Evolutionary conservation across 2,888 invertebrate genomes (phyloP), one percentile per base, ranked within the genome.

Genomic region (Dusona sp.): DNA sequence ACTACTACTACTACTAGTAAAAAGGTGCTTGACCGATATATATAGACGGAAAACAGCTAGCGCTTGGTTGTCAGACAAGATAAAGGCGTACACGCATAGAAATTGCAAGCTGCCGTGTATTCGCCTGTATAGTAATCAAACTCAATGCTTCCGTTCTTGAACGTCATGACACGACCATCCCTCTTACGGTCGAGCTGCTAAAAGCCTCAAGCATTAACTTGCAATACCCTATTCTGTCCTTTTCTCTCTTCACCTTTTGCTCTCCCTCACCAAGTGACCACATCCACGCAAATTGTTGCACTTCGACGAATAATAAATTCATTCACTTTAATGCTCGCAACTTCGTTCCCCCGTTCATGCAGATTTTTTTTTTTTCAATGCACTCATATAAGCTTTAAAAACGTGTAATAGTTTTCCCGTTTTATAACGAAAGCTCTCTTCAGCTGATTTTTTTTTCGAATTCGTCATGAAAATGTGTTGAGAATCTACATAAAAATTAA

Each of bases 91-190:
- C 48, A 64, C 64, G 82, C 82, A 79, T 82, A 61, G 78, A 79
- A 85, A 85, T 85, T 85, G 85, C 74, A 61, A 61, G 61, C 61
- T 61, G 74, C 9, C 61, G 42, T 29, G 61, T 61, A 61, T 42
- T 61, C 68, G 42, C 73, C 33, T 38, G 45, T 64, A 61, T 25
- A 42, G 25, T 45, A 48, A 65, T 73, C 54, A 48, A 33, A 38
- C 70, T 54, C 54, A n/a, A 54, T 51, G 48, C 73, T 68, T 65
- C 68, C 78, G 78, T 81, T 82, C 73, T 82, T 45, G 73, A 73
- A 78, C 72, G 73, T 51, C 67, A 36, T 36, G 61, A 75, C 65
- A 29, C 22, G 61, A 22, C 54, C n/a, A 33, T 78, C 70, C 38
- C 64, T 22, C 22, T 78, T 73, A 67, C 57, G 33, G 36, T 13